Conservation (phyloP, 2,797 vertebrate species). For the Propithecus perrieri region DNA sequence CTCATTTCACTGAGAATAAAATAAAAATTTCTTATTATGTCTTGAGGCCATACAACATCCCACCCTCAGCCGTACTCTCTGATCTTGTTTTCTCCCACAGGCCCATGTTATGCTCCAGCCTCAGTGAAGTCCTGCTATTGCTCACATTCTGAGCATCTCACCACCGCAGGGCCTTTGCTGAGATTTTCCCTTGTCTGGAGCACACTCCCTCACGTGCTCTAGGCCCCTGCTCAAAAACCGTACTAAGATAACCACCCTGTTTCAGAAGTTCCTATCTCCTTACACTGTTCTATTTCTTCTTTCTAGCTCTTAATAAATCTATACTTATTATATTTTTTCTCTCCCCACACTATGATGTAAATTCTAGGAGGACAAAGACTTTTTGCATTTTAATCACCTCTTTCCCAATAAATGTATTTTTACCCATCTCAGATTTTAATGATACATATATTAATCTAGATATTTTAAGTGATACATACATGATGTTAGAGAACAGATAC, state of each 20-base stretch:
- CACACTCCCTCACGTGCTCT: too few species aligned
- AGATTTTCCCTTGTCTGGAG: background rate
- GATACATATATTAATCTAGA: background rate
- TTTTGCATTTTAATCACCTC: background rate
- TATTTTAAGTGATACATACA: background rate
- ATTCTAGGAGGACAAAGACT: background rate
- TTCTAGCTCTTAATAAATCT: background rate
- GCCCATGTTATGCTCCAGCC: too few species aligned
- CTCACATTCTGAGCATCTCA: background rate
- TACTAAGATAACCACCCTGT: background rate
- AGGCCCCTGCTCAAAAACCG: background rate
- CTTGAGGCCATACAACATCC: background rate
- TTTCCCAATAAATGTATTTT: background rate
- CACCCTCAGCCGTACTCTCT: too few species aligned
- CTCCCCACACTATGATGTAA: background rate
- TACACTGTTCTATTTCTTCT: background rate
- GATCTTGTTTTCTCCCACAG: background rate
- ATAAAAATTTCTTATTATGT: background rate
- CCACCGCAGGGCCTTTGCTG: background rate
- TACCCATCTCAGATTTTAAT: background rate
- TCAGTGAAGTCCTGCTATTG: background rate
- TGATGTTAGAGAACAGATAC: background rate
- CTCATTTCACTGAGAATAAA: background rate
- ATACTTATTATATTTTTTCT: background rate
- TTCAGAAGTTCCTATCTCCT: background rate